Conservation (phyloP, 2,113 vertebrate species). For the Chamaea fasciata region DNA sequence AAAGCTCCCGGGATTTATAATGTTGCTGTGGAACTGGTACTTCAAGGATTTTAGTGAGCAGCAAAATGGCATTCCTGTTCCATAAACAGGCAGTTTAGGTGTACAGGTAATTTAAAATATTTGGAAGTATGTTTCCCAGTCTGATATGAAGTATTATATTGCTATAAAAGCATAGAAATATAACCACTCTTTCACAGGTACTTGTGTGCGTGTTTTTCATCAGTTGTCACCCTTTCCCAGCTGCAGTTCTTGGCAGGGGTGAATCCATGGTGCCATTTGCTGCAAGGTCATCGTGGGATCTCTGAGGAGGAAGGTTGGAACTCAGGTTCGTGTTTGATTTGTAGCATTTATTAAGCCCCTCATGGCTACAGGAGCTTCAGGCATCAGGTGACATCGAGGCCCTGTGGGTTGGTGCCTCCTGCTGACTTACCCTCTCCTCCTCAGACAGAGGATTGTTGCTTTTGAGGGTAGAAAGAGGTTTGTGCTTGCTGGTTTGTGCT, state of each 20-base stretch:
- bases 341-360: background rate
- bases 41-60: background rate
- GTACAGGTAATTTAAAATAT: background rate
- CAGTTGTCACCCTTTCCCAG: background rate
- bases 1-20: background rate
- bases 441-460: background rate
- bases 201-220: background rate
- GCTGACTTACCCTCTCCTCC: background rate
- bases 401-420: background rate
- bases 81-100: background rate
- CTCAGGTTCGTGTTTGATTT: background rate
- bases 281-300: background rate
- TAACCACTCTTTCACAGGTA: background rate
- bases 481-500: background rate
- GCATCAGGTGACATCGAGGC: background rate
- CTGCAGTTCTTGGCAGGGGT: background rate
- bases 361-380: background rate
- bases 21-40: background rate
- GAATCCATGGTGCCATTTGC: background rate
- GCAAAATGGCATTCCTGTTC: background rate
- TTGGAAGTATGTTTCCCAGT: background rate
- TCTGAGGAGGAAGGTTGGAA: background rate
- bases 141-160: background rate
- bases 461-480: background rate
- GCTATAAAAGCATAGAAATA: constrained; percentile 15